Evolutionary conservation across 2,888 invertebrate genomes (phyloP), one percentile per base, ranked within the genome.

Genomic region (Lydus trimaculatus): DNA sequence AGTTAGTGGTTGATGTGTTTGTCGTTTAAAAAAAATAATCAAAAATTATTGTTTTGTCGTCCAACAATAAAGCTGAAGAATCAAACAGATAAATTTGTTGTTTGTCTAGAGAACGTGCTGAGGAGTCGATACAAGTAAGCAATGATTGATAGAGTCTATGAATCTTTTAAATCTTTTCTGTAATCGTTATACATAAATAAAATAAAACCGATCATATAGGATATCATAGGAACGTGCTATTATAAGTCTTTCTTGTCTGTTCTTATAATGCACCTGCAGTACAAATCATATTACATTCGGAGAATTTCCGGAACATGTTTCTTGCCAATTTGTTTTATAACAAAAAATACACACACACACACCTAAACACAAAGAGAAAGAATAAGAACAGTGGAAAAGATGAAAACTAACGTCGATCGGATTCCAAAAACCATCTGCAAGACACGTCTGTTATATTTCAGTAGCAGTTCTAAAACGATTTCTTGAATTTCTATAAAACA

Each of bases 121-220:
- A 39, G 13, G 23, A 36, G 20, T 4, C 20, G 61, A 20, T 28
- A 60, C 36, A 60, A 20, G 20, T 60, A 36, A 17, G 11, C 20
- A 39, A 39, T 25, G 61, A 56, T 56, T 43, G 20, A 61, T 61
- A n/a, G 61, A 61, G 7, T 39, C 39, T 9, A 61, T 61, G 61
- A 61, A 61, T 61, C 61, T 25, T 61, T 61, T 23, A 39, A 61
- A 61, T 20, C 20, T 31, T n/a, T 15, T 11, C 56, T n/a, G 28
- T 61, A 39, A 61, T 61, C 13, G 11, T 39, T 61, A 61, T 56
- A 56, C 7, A 56, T 61, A 61, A 61, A 61, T 61, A 61, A 61
- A 61, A 13, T 9, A 33, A 17, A 31, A 61, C 9, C 9, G 28
- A 56, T 56, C 56, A 28, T 56, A 56, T 56, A 6, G 28, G 11